Evolutionary conservation across 2,113 vertebrate genomes (phyloP).

Genomic region (Hippocampus abdominalis): DNA sequence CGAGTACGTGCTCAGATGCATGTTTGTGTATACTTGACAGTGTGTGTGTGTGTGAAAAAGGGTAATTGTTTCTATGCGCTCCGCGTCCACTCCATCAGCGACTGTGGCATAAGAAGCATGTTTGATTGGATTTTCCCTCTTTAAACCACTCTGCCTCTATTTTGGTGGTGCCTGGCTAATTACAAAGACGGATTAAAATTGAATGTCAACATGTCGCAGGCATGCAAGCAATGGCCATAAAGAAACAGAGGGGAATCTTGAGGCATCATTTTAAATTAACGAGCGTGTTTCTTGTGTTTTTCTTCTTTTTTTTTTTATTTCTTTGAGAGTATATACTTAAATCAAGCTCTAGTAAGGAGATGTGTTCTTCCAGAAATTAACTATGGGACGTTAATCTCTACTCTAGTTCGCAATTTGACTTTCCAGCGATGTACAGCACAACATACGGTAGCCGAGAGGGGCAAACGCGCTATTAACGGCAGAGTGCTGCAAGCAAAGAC

Average conservation of each 20-base stretch:
- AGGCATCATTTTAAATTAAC: conserved; percentile 16
- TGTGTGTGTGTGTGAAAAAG: neutral
- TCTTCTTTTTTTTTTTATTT: neutral
- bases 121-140: conserved; percentile 66
- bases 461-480: too few relatives aligned
- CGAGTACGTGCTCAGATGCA: neutral
- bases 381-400: neutral
- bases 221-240: conserved; percentile 21
- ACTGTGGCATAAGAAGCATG: conserved; percentile 53
- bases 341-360: neutral
- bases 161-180: conserved; percentile 50
- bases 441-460: too few relatives aligned
- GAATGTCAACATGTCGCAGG: conserved; percentile 56
- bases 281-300: neutral
- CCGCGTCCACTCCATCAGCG: conserved; percentile 42
- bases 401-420: too few relatives aligned
- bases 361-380: neutral
- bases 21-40: conserved; percentile 16
- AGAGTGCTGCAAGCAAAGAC: too few relatives aligned
- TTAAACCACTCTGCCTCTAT: conserved; percentile 60
- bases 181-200: conserved; percentile 54
- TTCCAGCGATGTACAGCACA: too few relatives aligned
- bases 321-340: neutral
- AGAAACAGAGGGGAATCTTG: conserved; percentile 11
- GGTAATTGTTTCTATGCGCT: conserved; percentile 46